A percentile compares a stretch with the other conserved stretches of the same genome.
phyloP scores from a whole-genome alignment of 2,113 vertebrate genomes.

The Mola mola region DNA sequence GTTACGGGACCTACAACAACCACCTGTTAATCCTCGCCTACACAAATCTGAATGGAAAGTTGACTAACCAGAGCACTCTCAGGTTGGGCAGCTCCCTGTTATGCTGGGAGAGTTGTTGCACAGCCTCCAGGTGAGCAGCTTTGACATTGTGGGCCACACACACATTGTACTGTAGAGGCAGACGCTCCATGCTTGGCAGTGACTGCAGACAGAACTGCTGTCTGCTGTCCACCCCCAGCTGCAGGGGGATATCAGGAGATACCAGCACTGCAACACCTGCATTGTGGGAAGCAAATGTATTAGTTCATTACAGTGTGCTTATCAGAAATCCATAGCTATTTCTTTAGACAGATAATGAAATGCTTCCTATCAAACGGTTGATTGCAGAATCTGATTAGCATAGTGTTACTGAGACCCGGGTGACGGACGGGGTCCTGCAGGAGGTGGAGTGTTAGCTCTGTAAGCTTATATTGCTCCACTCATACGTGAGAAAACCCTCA shows the following conservation, averaged over 20 bases:
- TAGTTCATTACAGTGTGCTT: neutral
- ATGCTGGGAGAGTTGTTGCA: constrained; percentile 59
- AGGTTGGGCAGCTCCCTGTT: constrained; percentile 77
- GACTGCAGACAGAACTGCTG: constrained; percentile 87
- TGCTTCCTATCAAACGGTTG: neutral
- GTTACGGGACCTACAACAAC: neutral
- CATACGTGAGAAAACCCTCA: constrained; percentile 55
- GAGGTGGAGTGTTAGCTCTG: constrained; percentile 55
- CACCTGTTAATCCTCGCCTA: neutral
- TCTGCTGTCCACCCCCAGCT: constrained; percentile 83
- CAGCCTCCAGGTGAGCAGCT: constrained; percentile 77
- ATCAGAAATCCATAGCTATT: neutral
- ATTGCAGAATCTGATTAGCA: constrained; percentile 54
- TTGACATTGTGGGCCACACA: constrained; percentile 82
- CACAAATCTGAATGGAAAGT: constrained; percentile 1
- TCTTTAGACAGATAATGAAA: constrained; percentile 1
- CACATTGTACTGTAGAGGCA: constrained; percentile 84
- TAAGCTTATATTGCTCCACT: constrained; percentile 59
- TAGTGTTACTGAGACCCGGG: constrained; percentile 54
- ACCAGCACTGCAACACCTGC: constrained; percentile 86
- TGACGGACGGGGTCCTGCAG: constrained; percentile 56
- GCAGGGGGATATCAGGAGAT: constrained; percentile 80
- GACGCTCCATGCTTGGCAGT: constrained; percentile 67
- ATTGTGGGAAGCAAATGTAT: constrained; percentile 6
- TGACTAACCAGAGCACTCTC: constrained; percentile 81